Evolutionary conservation across 2,113 vertebrate genomes (phyloP).

Genomic region (Malurus melanocephalus): DNA sequence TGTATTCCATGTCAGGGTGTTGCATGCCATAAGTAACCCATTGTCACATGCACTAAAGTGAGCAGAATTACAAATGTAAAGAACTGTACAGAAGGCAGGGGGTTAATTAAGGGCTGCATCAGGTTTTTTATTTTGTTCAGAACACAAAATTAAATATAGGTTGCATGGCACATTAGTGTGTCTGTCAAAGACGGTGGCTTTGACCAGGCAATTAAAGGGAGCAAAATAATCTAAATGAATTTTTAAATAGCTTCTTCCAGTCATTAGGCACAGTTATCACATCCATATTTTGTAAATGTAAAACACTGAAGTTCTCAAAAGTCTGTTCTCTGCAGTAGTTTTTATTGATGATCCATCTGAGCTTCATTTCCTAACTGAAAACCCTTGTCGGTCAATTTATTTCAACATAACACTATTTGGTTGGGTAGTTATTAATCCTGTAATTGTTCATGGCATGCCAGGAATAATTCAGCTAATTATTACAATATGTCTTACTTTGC

Average conservation of each 20-base stretch:
- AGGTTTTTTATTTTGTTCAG: constrained; percentile 31
- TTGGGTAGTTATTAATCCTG: constrained; percentile 76
- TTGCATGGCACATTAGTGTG: constrained; percentile 63
- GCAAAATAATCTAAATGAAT: constrained; percentile 70
- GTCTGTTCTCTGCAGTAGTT: constrained; percentile 49
- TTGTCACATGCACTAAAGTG: background rate
- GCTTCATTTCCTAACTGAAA: constrained; percentile 77
- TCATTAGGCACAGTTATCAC: constrained; percentile 68
- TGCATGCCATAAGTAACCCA: background rate
- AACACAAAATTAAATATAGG: constrained; percentile 60
- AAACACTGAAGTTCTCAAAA: constrained; percentile 63
- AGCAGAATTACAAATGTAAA: constrained; percentile 1
- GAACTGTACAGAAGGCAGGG: background rate
- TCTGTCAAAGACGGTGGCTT: constrained; percentile 63
- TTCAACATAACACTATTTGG: constrained; percentile 73
- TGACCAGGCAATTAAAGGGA: constrained; percentile 64
- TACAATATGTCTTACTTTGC: constrained; percentile 78
- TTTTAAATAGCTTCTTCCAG: constrained; percentile 72
- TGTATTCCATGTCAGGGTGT: background rate
- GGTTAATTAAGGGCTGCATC: constrained; percentile 35
- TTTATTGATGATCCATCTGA: constrained; percentile 77
- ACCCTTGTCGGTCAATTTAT: constrained; percentile 80
- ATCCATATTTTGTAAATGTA: constrained; percentile 69
- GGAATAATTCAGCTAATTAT: constrained; percentile 81
- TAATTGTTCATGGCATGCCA: constrained; percentile 78